Percentiles rank a stretch among this genome's conserved stretches.
These are phyloP conservation scores for Bos javanicus DNA, from an alignment of 2,113 vertebrate species.

Conservation along the genomic window DNA sequence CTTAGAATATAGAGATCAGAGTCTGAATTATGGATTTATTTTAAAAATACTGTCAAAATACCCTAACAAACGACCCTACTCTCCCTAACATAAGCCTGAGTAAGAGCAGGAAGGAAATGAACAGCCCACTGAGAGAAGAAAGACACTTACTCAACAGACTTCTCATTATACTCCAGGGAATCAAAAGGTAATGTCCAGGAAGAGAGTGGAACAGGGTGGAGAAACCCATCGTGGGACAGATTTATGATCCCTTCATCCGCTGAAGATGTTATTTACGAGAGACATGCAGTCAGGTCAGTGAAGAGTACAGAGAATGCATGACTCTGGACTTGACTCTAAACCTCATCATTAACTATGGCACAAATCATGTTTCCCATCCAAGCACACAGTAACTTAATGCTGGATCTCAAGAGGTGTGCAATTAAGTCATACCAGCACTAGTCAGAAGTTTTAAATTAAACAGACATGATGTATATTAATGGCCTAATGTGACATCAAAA, in stretches of 20 bases:
- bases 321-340: background rate
- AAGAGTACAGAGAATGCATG: background rate
- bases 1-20: background rate
- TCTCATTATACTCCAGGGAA: background rate
- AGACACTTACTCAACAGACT: background rate
- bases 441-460: conserved; percentile 28
- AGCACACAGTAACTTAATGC: background rate
- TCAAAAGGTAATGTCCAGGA: background rate
- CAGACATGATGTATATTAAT: conserved; percentile 38
- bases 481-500: conserved; percentile 57
- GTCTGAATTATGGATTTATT: background rate
- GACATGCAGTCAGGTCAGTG: background rate
- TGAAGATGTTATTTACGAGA: background rate
- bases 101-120: background rate
- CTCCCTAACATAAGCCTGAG: background rate
- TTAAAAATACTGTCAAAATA: background rate
- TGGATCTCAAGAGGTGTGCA: background rate
- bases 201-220: background rate
- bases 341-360: background rate
- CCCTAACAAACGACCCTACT: background rate
- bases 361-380: background rate
- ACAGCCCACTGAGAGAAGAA: background rate
- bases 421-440: background rate
- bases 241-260: background rate
- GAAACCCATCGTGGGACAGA: background rate